These are phyloP conservation scores for Lasioglossum lativentre DNA, from an alignment of 2,888 invertebrate species.

Conservation along the genomic window DNA sequence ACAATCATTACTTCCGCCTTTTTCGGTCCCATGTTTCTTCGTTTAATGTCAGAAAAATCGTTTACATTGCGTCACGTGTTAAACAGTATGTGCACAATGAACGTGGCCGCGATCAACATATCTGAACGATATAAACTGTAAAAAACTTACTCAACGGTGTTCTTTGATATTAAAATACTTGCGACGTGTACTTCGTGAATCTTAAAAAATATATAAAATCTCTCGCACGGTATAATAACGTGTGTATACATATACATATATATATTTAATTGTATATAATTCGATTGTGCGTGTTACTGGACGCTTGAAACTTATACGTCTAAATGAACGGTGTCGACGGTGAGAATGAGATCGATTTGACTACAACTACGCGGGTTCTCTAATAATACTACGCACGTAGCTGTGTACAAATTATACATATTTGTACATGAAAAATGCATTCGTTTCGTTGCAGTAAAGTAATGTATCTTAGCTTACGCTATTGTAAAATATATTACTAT, in stretches of 20 bases:
- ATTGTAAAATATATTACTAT: constrained; percentile 44
- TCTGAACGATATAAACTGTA: not conserved
- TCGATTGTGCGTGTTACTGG: constrained; percentile 32
- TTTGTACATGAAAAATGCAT: constrained; percentile 12
- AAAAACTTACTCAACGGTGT: constrained; percentile 21
- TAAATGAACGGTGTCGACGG: constrained; percentile 37
- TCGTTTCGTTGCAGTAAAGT: not conserved
- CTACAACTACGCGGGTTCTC: constrained; percentile 37
- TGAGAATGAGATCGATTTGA: constrained; percentile 64
- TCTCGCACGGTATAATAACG: constrained; percentile 27
- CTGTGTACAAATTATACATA: constrained; percentile 27
- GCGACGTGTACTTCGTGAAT: constrained; percentile 23
- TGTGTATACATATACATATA: constrained; percentile 22
- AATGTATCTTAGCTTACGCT: not conserved
- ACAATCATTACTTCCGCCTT: constrained; percentile 40
- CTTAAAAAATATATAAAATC: constrained; percentile 42
- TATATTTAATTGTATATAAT: constrained; percentile 23
- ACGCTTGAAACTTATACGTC: constrained; percentile 21
- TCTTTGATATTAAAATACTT: constrained; percentile 22
- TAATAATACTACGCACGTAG: constrained; percentile 38
- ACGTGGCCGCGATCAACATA: constrained; percentile 14
- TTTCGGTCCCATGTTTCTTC: constrained; percentile 42
- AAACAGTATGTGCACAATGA: constrained; percentile 17
- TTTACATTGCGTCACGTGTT: not conserved
- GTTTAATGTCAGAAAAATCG: not conserved